Evolutionary conservation across 2,113 vertebrate genomes (phyloP).

Genomic region (Archocentrus centrarchus): DNA sequence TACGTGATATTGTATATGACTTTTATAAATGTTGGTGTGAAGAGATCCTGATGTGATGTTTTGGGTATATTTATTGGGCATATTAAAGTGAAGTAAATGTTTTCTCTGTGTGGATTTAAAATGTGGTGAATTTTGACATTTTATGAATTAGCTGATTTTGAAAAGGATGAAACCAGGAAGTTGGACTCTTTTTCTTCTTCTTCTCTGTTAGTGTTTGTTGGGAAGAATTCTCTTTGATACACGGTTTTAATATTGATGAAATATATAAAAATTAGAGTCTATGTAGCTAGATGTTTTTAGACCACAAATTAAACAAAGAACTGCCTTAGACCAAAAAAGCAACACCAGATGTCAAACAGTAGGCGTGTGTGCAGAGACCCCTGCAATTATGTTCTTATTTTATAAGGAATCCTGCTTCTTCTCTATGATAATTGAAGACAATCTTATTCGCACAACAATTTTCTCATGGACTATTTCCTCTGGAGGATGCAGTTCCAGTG

Average conservation of each 20-base stretch:
- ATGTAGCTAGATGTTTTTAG: background rate
- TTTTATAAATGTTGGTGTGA: background rate
- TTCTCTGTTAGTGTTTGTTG: background rate
- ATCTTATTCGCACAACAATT: background rate
- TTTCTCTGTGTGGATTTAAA: no score
- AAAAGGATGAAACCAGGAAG: background rate
- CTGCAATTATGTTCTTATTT: background rate
- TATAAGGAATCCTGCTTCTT: background rate
- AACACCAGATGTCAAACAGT: background rate
- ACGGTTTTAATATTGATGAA: no score
- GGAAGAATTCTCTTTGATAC: no score
- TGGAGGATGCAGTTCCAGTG: background rate
- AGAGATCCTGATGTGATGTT: background rate
- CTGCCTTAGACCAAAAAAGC: background rate
- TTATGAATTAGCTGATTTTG: background rate
- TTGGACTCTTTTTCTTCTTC: background rate
- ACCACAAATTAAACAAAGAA: constrained; percentile 2
- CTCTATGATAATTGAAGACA: background rate
- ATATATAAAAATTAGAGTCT: background rate
- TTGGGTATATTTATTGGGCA: background rate
- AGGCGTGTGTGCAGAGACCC: background rate
- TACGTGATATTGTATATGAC: background rate
- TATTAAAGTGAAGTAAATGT: no score
- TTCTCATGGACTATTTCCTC: background rate
- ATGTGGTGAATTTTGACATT: no score